Conservation (phyloP, 2,797 vertebrate genomes). For the Amphiprion clarkii region DNA sequence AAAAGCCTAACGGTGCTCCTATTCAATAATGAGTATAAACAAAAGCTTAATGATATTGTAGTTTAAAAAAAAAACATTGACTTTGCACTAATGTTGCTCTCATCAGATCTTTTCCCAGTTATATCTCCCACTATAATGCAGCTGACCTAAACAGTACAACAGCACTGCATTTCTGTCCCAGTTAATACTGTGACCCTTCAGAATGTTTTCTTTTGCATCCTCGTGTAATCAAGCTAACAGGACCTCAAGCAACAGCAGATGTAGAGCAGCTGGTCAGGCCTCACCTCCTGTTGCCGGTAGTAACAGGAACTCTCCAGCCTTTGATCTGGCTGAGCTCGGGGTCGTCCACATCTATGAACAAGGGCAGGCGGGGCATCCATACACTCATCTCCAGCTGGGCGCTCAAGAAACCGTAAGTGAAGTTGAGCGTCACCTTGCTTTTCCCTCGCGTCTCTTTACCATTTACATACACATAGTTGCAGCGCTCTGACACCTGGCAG, state of each 20-base stretch:
- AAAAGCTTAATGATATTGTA: no score
- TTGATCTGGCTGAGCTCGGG: conserved; percentile 96
- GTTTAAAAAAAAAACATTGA: no score
- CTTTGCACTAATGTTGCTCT: no score
- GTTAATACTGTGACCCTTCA: no score
- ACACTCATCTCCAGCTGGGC: conserved; percentile 91
- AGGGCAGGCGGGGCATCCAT: conserved; percentile 93
- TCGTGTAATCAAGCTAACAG: background rate
- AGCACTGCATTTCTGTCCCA: no score
- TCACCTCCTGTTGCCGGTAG: conserved; percentile 87
- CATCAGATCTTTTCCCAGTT: no score
- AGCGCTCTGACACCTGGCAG: conserved; percentile 91
- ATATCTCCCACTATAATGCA: no score
- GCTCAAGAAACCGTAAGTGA: conserved; percentile 92
- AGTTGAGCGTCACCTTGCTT: conserved; percentile 87
- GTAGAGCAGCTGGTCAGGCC: background rate
- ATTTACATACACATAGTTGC: conserved; percentile 92
- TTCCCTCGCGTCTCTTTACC: conserved; percentile 93
- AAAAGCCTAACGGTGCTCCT: no score
- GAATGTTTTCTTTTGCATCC: no score
- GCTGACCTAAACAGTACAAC: no score
- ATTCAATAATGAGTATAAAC: no score
- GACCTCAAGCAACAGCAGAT: background rate
- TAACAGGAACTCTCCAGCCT: conserved; percentile 93
- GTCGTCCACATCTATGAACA: conserved; percentile 92